Percentiles rank a stretch among this genome's conserved stretches.
Evolutionary conservation across 2,113 vertebrate genomes (phyloP).

Genomic region (Bubalus kerabau): DNA sequence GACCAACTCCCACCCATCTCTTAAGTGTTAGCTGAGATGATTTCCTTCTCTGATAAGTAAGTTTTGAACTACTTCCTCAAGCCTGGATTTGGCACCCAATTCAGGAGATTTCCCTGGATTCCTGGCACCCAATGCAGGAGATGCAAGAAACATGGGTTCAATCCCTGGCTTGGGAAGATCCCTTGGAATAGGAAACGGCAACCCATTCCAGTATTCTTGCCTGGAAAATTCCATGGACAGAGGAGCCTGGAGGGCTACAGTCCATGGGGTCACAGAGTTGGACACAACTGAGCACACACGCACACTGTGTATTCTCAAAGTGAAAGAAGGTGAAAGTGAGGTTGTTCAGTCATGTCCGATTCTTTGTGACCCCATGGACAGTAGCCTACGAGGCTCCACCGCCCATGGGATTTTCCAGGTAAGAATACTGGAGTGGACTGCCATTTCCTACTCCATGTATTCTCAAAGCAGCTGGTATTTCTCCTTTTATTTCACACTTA

Average conservation of each 20-base stretch:
- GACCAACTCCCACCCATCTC: background rate
- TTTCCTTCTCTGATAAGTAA: background rate
- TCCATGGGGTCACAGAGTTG: background rate
- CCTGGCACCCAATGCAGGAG: background rate
- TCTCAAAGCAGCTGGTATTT: background rate
- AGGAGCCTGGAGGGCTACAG: background rate
- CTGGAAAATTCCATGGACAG: background rate
- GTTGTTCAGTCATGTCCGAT: accelerated
- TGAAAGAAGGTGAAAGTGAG: no score
- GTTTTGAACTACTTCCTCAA: background rate
- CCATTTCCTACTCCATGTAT: no score
- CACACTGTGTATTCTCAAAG: background rate
- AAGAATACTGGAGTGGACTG: no score
- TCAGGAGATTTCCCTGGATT: background rate
- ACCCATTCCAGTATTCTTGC: background rate
- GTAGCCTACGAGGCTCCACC: accelerated
- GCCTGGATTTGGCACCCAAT: background rate
- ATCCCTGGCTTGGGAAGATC: background rate
- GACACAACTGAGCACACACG: background rate
- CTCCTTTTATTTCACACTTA: background rate
- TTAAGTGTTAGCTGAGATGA: background rate
- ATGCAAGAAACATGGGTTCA: background rate
- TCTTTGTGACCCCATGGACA: no score
- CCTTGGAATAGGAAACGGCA: background rate
- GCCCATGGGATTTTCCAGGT: no score